phyloP scores from a whole-genome alignment of 2,113 vertebrate genomes.

The Nannobrachium achirus region DNA sequence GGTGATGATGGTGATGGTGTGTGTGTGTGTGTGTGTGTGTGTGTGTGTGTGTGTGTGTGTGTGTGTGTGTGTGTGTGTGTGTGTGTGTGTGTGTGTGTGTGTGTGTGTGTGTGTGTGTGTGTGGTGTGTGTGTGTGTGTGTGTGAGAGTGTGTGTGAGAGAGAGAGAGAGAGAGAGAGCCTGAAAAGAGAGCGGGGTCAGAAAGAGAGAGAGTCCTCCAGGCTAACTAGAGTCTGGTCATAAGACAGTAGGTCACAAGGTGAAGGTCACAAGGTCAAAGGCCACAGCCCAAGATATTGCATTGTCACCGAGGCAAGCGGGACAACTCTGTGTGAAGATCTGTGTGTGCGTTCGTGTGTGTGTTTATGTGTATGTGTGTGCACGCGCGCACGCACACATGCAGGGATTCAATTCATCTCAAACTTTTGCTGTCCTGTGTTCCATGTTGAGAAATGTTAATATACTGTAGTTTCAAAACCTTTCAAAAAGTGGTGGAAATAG shows the following conservation, averaged over 20 bases:
- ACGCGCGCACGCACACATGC: not conserved
- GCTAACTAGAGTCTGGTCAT: constrained; percentile 66
- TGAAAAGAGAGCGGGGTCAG: too few relatives aligned
- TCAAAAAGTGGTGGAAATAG: too few relatives aligned
- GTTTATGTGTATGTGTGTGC: constrained; percentile 21
- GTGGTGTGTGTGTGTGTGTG: not conserved
- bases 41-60: not conserved
- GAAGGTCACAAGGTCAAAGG: constrained; percentile 55
- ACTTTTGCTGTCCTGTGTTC: not conserved
- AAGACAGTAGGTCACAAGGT: constrained; percentile 71
- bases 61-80: not conserved
- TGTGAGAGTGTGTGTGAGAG: not conserved
- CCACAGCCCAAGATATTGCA: constrained; percentile 65
- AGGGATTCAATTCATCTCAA: not conserved
- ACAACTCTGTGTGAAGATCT: constrained; percentile 39
- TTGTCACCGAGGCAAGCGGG: constrained; percentile 52
- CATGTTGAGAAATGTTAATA: too few relatives aligned
- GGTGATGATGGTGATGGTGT: constrained; percentile 30
- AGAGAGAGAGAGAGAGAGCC: constrained; percentile 15
- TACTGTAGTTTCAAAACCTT: too few relatives aligned
- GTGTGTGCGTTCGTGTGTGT: not conserved
- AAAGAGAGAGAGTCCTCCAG: constrained; percentile 24
- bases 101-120: not conserved
- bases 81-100: not conserved
- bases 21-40: constrained; percentile 7